A percentile compares a stretch with the other conserved stretches of the same genome.
Evolutionary conservation across 2,797 vertebrate species (phyloP).

Genomic region (Catostomus latipinnis): DNA sequence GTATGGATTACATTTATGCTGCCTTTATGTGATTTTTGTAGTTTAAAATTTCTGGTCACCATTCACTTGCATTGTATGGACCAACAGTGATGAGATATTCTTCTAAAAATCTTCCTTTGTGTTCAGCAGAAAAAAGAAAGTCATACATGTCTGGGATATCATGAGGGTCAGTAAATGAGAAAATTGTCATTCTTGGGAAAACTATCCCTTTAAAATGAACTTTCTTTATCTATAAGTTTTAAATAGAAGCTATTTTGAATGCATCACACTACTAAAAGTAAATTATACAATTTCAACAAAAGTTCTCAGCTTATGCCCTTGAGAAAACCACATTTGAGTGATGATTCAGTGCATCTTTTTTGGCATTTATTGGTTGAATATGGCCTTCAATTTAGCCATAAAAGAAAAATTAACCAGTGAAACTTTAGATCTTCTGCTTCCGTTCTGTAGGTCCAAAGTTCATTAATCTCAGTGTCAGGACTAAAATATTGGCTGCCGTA

Average conservation of each 20-base stretch:
- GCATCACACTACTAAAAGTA: background rate
- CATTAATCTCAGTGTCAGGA: constrained; percentile 16
- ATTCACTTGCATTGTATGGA: no score
- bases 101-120: no score
- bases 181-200: no score
- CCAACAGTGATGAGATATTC: no score
- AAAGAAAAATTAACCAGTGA: background rate
- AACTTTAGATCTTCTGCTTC: background rate
- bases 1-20: no score
- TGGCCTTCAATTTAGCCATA: background rate
- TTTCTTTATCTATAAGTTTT: background rate
- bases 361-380: background rate
- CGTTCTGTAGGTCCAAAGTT: background rate
- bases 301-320: background rate
- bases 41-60: no score
- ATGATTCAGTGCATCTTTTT: background rate
- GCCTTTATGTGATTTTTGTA: no score
- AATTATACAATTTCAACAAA: background rate
- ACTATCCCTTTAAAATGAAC: no score
- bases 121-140: no score
- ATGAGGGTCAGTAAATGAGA: no score
- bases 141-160: no score
- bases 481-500: constrained; percentile 31
- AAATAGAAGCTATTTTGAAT: background rate
- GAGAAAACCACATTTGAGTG: background rate